Conservation (phyloP, 2,888 invertebrate species). For the Biston stratarius region DNA sequence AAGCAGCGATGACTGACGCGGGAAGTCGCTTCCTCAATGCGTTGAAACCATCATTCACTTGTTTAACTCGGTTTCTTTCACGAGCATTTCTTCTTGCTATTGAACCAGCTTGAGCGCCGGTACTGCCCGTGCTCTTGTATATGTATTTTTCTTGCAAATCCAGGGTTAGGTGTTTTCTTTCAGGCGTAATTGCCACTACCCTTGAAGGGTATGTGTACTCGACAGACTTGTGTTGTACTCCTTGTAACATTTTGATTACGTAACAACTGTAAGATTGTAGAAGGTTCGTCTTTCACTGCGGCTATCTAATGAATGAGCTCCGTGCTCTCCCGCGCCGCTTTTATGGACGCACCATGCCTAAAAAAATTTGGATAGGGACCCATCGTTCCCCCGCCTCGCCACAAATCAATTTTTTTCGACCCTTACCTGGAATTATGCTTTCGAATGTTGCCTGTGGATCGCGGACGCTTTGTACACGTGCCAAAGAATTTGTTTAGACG, state of each 20-base stretch:
- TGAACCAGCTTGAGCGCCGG: conserved; percentile 91
- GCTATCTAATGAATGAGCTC: conserved; percentile 73
- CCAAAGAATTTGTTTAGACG: conserved; percentile 71
- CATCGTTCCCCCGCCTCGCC: conserved; percentile 70
- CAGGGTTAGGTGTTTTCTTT: conserved; percentile 63
- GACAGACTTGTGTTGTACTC: conserved; percentile 53
- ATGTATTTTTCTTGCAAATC: conserved; percentile 85
- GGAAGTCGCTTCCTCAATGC: conserved; percentile 95
- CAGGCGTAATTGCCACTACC: conserved; percentile 84
- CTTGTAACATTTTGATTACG: conserved; percentile 62
- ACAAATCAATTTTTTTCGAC: conserved; percentile 69
- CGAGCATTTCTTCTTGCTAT: conserved; percentile 97
- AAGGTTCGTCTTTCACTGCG: conserved; percentile 62
- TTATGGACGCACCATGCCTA: conserved; percentile 71
- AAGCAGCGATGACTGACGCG: conserved; percentile 90
- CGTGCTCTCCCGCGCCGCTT: conserved; percentile 63
- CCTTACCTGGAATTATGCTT: conserved; percentile 73
- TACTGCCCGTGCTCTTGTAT: conserved; percentile 83
- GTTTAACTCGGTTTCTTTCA: conserved; percentile 97
- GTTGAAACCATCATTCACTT: conserved; percentile 97
- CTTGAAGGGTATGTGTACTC: conserved; percentile 61
- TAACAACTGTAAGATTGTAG: conserved; percentile 41
- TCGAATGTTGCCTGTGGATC: conserved; percentile 55
- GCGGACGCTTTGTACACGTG: conserved; percentile 72
- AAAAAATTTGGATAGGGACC: conserved; percentile 76